Base-by-base conservation (phyloP, 1,140 invertebrate species). In the Gryon sp. region DNA sequence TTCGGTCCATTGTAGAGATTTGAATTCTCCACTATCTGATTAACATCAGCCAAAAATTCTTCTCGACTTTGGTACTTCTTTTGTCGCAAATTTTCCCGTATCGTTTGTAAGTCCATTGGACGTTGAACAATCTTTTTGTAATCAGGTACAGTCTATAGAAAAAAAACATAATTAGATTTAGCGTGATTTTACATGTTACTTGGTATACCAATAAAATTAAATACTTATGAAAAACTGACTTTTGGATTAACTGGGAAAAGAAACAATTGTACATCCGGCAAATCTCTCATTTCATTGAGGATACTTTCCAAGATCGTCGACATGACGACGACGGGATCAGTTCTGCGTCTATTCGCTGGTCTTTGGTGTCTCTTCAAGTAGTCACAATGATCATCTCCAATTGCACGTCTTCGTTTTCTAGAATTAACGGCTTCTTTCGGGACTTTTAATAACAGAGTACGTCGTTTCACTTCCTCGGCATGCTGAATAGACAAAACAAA, bases 41-140 rank as follows among this genome's bases (percentile, higher is more conserved):
- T 96, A 1, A 99, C 94, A 87, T 99, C 98, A 0, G 93, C 93
- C 0, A 99, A 88, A 87, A 99, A 99, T 73, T 98, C 96, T 86
- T 98, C 97, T 14, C 98, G 89, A 72, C 93, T 97, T 70, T 96
- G 95, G 87, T 99, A 99, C 81, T 96, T 95, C 78, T 97, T 97
- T 80, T 96, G 93, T 6, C 97, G 89, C 1, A 99, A 89, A 85
- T 97, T 97, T 76, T 99, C 97, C 59, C 97, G 88, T 65, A 99
- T 99, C 0, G 96, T 97, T 88, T 99, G 98, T 26, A 99, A 87
- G 87, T 99, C 98, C 96, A 99, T 99, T 0, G 98, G 98, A 55
- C 94, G 91, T 28, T 93, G 92, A 5, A 99, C 92, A 20, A 99
- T 97, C 63, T 94, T 93, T 83, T 98, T 94, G 87, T 99, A 99